Evolutionary conservation across 2,888 invertebrate genomes (phyloP), one percentile per base, ranked within the genome.

Genomic region (Harpagoxenus sublaevis): DNA sequence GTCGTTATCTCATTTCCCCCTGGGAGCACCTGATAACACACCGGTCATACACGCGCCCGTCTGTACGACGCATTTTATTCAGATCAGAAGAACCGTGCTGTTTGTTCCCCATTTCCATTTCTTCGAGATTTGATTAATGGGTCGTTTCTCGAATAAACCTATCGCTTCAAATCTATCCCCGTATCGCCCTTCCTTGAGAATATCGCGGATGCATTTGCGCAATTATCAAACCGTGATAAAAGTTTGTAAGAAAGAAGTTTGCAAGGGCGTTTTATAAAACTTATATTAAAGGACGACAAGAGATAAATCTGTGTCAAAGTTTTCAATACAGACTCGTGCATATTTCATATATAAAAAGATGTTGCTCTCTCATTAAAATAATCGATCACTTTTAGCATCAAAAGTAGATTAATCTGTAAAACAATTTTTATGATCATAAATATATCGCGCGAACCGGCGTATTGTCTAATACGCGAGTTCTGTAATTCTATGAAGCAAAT

Each of bases 11-110:
- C 82, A 63, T 79, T 81, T 71, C 79, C 66, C 63, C 39, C 35
- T 62, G 71, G 87, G 84, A 84, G 79, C 89, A 88, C 83, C 86
- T 85, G 90, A 90, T 90, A 90, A 89, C 87, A 75, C 85, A 81
- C 83, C 86, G 83, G 86, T 79, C 83, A 86, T 86, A 84, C 73
- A 57, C 45, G 81, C 53, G 48, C 57, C 83, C 74, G 66, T 74
- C 63, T 42, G 48, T 57, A 42, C 57, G 73, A 23, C 77, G 85
- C 88, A 73, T 89, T 85, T 81, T 86, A 86, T 87, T 90, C 77
- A 86, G 79, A 66, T 88, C 74, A 85, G 75, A 66, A 66, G 66
- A 84, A 31, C 48, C 86, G 71, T 87, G 73, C 71, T 60, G 39
- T 71, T 81, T 39, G 75, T 86, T 28, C 23, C 10, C 42, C n/a